Evolutionary conservation across 2,888 invertebrate species (phyloP).

Genomic region (Eupithecia dodoneata): DNA sequence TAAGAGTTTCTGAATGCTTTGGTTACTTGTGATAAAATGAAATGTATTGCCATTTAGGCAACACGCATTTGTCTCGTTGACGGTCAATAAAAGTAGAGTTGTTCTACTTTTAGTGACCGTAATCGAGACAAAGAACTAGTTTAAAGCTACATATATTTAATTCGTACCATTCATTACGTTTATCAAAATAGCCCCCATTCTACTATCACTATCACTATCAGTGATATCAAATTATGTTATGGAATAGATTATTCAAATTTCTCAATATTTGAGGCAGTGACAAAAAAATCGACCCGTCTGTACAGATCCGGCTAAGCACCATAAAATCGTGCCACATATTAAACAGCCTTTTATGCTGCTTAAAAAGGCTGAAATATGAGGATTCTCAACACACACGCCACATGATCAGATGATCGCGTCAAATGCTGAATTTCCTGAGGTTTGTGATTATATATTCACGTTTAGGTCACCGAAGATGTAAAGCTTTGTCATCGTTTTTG

Average conservation of each 20-base stretch:
- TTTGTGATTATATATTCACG: neutral
- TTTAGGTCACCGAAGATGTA: neutral
- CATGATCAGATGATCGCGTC: neutral
- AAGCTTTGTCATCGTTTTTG: neutral
- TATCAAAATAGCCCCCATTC: slow-evolving; percentile 31
- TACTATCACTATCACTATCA: slow-evolving; percentile 22
- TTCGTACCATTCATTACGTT: slow-evolving; percentile 7
- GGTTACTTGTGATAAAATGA: neutral
- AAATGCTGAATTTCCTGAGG: neutral
- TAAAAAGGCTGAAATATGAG: neutral
- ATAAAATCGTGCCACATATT: neutral
- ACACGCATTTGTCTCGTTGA: no score
- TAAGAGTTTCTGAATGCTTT: neutral
- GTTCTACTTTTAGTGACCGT: slow-evolving; percentile 10
- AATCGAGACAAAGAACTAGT: slow-evolving; percentile 23
- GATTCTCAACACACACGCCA: neutral
- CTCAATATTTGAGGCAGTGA: neutral
- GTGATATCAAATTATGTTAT: slow-evolving; percentile 3
- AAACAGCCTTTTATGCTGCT: neutral
- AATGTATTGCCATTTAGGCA: slow-evolving; percentile 4
- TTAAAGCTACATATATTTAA: slow-evolving; percentile 10
- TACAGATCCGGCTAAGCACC: neutral
- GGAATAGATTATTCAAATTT: neutral
- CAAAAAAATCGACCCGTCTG: neutral
- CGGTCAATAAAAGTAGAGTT: neutral